phyloP scores from a whole-genome alignment of 92 coral and sea anemone genomes.

The Nematostella vectensis region DNA sequence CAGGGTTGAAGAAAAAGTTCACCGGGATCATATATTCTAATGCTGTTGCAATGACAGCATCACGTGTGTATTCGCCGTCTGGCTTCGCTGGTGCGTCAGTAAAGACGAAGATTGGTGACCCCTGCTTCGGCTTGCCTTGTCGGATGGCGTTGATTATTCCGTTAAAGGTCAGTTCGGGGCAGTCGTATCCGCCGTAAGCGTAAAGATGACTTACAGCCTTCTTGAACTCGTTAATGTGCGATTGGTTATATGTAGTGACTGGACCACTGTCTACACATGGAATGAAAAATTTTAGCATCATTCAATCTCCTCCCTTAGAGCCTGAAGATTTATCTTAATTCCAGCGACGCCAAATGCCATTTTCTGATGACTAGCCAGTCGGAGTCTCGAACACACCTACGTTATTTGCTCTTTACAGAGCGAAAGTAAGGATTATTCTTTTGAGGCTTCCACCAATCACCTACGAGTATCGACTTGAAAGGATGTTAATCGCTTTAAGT shows the following conservation, averaged over 20 bases:
- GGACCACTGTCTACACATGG: constrained; percentile 9
- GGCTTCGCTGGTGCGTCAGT: constrained; percentile 55
- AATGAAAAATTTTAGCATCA: no score
- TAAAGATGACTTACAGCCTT: constrained; percentile 4
- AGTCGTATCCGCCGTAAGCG: constrained; percentile 36
- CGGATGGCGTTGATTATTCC: constrained; percentile 54
- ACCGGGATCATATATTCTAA: constrained; percentile 39
- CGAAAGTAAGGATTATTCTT: no score
- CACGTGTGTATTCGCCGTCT: constrained; percentile 36
- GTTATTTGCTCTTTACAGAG: no score
- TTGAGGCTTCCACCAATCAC: no score
- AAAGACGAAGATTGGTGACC: constrained; percentile 60
- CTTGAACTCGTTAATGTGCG: neutral
- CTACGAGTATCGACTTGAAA: no score
- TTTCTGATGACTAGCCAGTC: no score
- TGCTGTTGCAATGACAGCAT: constrained; percentile 43
- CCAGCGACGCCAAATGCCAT: no score
- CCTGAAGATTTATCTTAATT: no score
- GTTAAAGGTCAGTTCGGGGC: constrained; percentile 46
- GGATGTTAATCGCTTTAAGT: no score
- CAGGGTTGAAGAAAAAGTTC: constrained; percentile 47
- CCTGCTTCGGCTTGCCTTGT: constrained; percentile 22
- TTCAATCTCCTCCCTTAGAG: no score
- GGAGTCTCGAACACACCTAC: no score
- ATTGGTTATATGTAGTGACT: constrained; percentile 2